A percentile compares a stretch with the other conserved stretches of the same genome.
Conservation (phyloP, 92 coral and sea anemone genomes). For the Epizoanthus rinbou region DNA sequence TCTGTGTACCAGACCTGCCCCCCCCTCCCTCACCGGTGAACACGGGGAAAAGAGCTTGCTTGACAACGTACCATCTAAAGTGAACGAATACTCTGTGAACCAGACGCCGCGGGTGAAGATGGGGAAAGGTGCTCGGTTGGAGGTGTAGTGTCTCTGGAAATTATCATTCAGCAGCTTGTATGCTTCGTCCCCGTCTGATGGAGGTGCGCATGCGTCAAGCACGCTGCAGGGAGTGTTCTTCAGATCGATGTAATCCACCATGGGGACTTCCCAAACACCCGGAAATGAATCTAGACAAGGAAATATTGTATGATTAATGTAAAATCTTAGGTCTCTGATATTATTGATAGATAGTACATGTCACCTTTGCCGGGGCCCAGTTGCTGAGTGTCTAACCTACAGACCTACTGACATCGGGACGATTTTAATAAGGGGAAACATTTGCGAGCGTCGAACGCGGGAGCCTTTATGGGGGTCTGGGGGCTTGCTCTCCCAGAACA, state of each 20-base stretch:
- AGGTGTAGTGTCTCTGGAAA: constrained; percentile 64
- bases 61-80: constrained; percentile 38
- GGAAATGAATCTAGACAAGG: constrained; percentile 67
- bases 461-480: too few relatives aligned
- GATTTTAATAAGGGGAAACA: too few relatives aligned
- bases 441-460: too few relatives aligned
- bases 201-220: constrained; percentile 59
- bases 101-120: constrained; percentile 57
- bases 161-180: constrained; percentile 53
- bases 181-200: constrained; percentile 47
- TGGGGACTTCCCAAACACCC: constrained; percentile 75
- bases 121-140: constrained; percentile 73
- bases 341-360: too few relatives aligned
- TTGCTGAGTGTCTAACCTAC: too few relatives aligned
- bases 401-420: too few relatives aligned
- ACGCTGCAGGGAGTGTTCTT: constrained; percentile 52
- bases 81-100: constrained; percentile 43
- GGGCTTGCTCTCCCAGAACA: too few relatives aligned
- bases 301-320: neutral
- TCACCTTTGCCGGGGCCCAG: too few relatives aligned
- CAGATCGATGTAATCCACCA: constrained; percentile 62
- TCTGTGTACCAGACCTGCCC: too few relatives aligned
- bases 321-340: too few relatives aligned
- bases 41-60: too few relatives aligned
- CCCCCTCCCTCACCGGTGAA: too few relatives aligned